Base-by-base conservation (phyloP, 2,888 invertebrate species). In the Augiades crinisus region DNA sequence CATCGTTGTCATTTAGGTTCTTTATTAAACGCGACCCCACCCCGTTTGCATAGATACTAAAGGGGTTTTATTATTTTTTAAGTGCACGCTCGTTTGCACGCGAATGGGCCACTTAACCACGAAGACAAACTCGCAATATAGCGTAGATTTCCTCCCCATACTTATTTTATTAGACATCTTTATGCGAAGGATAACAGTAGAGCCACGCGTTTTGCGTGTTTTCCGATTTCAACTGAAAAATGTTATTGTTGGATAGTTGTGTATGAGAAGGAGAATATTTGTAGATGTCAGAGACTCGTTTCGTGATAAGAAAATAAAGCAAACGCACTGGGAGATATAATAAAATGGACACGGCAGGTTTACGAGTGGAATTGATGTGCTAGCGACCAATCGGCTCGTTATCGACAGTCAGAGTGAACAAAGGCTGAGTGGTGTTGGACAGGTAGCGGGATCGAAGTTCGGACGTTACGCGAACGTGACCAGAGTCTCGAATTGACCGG, bases 21-120 rank as follows among this genome's bases (percentile, higher is more conserved):
- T 54, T 60, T 49, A 51, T 54, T 45, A 49, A 52, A 24, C 37
- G 54, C 56, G 44, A 50, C 56, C 55, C 53, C 56, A 54, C 54
- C 47, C 59, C 44, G 59, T 62, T 64, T 65, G 66, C 70, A 75
- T 72, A 75, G 72, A 63, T 60, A 61, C 60, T 79, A 73, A 84
- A 87, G 84, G 76, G 81, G 78, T 86, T 87, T 83, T 83, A 84
- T 88, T 86, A 85, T 88, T 84, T 88, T 85, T 86, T 85, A 82
- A 89, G 88, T 79, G 76, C 78, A 75, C 81, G 84, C 86, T 85
- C 90, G 90, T 90, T 90, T 90, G 90, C 89, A 90, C 85, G 89
- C 79, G 89, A 90, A 90, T 90, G 80, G 85, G 81, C 88, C 88
- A 90, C 90, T 90, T 90, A 90, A 81, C 89, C 88, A 86, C 88